These are phyloP conservation scores for Plagodis dolabraria DNA, from an alignment of 2,888 invertebrate species.

Conservation along the genomic window DNA sequence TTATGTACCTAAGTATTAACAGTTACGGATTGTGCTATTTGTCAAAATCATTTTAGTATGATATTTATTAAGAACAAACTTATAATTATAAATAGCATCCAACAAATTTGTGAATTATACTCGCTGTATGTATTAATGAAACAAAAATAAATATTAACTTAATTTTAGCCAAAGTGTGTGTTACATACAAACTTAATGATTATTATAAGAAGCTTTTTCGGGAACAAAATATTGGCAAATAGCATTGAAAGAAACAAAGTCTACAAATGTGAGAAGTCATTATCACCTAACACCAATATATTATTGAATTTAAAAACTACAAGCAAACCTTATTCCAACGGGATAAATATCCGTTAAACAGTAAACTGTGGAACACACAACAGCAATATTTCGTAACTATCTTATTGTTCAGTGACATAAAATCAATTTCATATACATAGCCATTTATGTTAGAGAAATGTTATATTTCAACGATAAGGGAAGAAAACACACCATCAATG, in stretches of 20 bases:
- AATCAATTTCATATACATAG: too few species aligned
- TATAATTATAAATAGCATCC: too few species aligned
- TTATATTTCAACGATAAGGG: too few species aligned
- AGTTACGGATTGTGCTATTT: background rate
- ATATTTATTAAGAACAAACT: background rate
- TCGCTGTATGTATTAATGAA: too few species aligned
- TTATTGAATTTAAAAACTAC: conserved; percentile 3
- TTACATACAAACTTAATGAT: too few species aligned
- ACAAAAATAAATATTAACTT: too few species aligned
- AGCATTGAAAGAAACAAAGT: background rate
- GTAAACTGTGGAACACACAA: conserved; percentile 3
- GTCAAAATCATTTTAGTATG: conserved; percentile 1
- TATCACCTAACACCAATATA: conserved; percentile 14
- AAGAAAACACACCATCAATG: too few species aligned
- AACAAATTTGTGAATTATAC: too few species aligned
- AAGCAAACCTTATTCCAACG: background rate
- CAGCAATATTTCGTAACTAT: background rate
- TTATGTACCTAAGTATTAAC: too few species aligned
- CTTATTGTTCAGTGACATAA: too few species aligned
- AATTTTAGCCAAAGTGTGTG: too few species aligned
- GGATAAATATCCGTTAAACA: background rate
- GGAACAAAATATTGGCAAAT: conserved; percentile 7
- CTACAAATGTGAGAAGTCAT: conserved; percentile 1
- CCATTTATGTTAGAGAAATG: too few species aligned
- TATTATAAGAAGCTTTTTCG: background rate